A percentile compares a stretch with the other conserved stretches of the same genome.
Conservation (phyloP, 53 echinoderm and acorn worm species). For the Patiria pectinifera region DNA sequence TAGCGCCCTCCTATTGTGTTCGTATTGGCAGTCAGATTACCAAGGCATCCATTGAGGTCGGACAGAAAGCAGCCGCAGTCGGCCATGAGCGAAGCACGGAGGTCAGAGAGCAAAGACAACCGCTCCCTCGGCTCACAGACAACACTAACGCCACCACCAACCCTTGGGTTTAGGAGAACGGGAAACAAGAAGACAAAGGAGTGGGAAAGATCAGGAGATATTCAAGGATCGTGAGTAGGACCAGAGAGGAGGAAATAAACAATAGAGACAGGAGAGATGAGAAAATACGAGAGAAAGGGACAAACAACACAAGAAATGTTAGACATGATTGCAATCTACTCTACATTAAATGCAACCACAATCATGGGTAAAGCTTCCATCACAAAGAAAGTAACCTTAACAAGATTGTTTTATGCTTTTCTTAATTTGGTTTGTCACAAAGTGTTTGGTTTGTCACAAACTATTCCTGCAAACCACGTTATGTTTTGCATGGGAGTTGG, state of each 20-base stretch:
- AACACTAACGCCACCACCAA: constrained; percentile 70
- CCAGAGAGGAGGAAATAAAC: not conserved
- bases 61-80: constrained; percentile 76
- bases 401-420: too few species aligned
- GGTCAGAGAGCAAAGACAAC: constrained; percentile 51
- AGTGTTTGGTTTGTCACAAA: too few species aligned
- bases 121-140: constrained; percentile 70
- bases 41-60: constrained; percentile 72
- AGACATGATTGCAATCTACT: too few species aligned
- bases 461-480: too few species aligned
- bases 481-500: too few species aligned
- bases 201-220: not conserved
- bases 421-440: too few species aligned
- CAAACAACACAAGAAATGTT: constrained; percentile 33
- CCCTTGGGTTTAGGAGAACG: constrained; percentile 38
- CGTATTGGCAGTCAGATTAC: constrained; percentile 41
- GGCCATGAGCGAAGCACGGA: constrained; percentile 53
- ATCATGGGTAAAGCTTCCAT: too few species aligned
- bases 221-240: not conserved
- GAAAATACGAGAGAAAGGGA: constrained; percentile 22
- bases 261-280: not conserved
- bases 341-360: too few species aligned
- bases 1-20: not conserved
- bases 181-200: not conserved
- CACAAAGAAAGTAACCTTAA: too few species aligned